Percentiles rank a stretch among this genome's conserved stretches.
phyloP scores from a whole-genome alignment of 92 coral and sea anemone species.

The Paragorgia papillata region DNA sequence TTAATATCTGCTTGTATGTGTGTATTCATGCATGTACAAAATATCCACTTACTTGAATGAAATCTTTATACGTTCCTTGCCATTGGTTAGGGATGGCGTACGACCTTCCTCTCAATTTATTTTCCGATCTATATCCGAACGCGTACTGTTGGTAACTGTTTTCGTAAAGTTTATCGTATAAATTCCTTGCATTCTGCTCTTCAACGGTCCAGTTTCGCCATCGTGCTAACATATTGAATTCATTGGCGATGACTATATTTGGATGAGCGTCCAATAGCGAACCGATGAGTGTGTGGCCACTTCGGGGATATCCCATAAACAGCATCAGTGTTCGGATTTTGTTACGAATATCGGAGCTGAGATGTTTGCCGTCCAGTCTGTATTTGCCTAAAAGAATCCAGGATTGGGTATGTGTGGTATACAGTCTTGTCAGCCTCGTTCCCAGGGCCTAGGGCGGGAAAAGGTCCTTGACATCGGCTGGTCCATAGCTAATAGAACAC shows the following conservation, averaged over 20 bases:
- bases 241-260: conserved; percentile 84
- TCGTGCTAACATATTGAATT: conserved; percentile 70
- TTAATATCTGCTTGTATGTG: too few relatives aligned
- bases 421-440: too few relatives aligned
- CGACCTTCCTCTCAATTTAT: conserved; percentile 44
- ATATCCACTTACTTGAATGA: conserved; percentile 68
- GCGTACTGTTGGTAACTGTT: conserved; percentile 68
- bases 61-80: conserved; percentile 77
- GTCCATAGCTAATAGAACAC: too few relatives aligned
- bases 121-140: conserved; percentile 61
- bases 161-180: conserved; percentile 80
- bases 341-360: conserved; percentile 55
- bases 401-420: neutral
- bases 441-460: too few relatives aligned
- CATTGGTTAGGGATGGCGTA: conserved; percentile 82
- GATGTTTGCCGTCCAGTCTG: neutral
- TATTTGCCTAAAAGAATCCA: neutral
- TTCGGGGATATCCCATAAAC: conserved; percentile 91
- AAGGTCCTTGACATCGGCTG: too few relatives aligned
- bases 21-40: too few relatives aligned
- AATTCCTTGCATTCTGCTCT: conserved; percentile 76
- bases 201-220: conserved; percentile 77
- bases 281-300: conserved; percentile 93
- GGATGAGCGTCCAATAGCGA: conserved; percentile 98
- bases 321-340: conserved; percentile 69